phyloP scores from a whole-genome alignment of 2,888 invertebrate genomes.

The Drosophila formosana region DNA sequence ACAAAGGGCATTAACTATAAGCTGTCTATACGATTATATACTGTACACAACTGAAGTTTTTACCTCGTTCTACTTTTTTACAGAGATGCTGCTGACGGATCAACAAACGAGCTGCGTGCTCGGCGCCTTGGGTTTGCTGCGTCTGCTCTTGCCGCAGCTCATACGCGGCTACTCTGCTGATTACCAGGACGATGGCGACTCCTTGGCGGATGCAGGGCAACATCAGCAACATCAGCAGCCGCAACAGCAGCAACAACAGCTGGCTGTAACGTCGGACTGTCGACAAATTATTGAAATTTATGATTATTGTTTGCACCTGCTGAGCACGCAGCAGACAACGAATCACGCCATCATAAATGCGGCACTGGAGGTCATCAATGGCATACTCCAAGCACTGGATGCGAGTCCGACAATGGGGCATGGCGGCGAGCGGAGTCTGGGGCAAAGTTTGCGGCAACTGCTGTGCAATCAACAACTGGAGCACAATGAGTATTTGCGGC shows the following conservation, averaged over 20 bases:
- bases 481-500: constrained; percentile 84
- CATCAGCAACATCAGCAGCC: constrained; percentile 41
- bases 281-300: constrained; percentile 88
- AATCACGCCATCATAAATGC: constrained; percentile 96
- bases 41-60: background rate
- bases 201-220: constrained; percentile 49
- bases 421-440: constrained; percentile 42
- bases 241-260: constrained; percentile 36
- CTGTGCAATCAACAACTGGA: constrained; percentile 83
- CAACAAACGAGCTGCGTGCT: constrained; percentile 86
- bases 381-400: constrained; percentile 82
- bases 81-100: constrained; percentile 82
- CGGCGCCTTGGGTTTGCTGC: constrained; percentile 89
- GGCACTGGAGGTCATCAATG: constrained; percentile 89
- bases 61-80: background rate
- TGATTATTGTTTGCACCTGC: constrained; percentile 90
- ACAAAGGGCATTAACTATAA: constrained; percentile 44
- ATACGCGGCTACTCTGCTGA: constrained; percentile 75
- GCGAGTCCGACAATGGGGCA: constrained; percentile 27
- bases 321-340: constrained; percentile 88
- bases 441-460: constrained; percentile 80
- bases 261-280: constrained; percentile 67
- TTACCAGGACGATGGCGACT: constrained; percentile 68
- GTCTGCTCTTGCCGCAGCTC: constrained; percentile 88
- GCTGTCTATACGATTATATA: constrained; percentile 39